A percentile compares a stretch with the other conserved stretches of the same genome.
phyloP scores from a whole-genome alignment of 2,888 invertebrate genomes.

The Heliothis peltigera region DNA sequence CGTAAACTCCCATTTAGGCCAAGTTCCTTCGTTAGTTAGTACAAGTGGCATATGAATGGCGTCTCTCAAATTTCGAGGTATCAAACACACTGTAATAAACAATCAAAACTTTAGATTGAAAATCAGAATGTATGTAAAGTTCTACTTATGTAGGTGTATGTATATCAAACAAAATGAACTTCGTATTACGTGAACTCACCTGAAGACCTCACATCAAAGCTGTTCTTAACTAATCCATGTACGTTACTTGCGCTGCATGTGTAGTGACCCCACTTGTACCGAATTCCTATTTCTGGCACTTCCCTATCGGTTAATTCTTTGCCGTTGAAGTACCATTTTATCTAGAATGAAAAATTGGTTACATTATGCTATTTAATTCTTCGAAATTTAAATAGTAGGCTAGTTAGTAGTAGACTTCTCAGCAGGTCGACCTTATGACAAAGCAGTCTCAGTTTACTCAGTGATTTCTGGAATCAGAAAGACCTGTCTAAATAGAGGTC shows the following conservation, averaged over 20 bases:
- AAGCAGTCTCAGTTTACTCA: too few relatives aligned
- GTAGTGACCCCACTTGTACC: slow-evolving; percentile 51
- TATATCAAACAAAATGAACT: neutral
- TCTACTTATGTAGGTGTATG: neutral
- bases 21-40: slow-evolving; percentile 29
- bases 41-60: slow-evolving; percentile 47
- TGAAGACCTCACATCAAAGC: slow-evolving; percentile 55
- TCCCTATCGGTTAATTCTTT: slow-evolving; percentile 26
- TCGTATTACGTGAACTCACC: too few relatives aligned
- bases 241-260: slow-evolving; percentile 54
- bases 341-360: slow-evolving; percentile 27
- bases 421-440: too few relatives aligned
- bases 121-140: neutral
- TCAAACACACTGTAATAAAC: slow-evolving; percentile 59
- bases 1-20: slow-evolving; percentile 38
- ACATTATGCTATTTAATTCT: too few relatives aligned
- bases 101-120: too few relatives aligned
- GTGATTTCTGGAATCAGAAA: too few relatives aligned
- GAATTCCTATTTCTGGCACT: neutral
- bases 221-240: slow-evolving; percentile 47
- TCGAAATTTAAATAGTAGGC: neutral
- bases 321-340: slow-evolving; percentile 55
- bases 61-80: slow-evolving; percentile 32
- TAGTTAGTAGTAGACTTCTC: too few relatives aligned
- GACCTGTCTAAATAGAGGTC: too few relatives aligned